Base-by-base conservation (phyloP, 2,113 vertebrate genomes). In the Misgurnus mizolepis region DNA sequence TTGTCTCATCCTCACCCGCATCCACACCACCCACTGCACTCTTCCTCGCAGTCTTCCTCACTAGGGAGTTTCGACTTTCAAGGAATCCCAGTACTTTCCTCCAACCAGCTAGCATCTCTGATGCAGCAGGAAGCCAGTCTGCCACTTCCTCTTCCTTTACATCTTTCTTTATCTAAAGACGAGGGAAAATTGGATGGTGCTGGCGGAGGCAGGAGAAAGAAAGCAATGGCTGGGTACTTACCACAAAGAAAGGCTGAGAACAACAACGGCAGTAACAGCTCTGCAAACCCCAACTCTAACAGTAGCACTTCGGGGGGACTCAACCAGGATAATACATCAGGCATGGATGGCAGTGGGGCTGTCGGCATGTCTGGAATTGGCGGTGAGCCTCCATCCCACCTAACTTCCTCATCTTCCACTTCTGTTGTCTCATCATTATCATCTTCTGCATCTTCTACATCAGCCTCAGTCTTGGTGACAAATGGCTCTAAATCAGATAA, bases 211-310 rank as follows among this genome's bases (percentile, higher is more conserved):
- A 91, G 93, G 82, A 92, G 93, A 79, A 94, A 94, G 86, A 94
- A 94, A 88, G 93, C 93, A 7, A 94, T 94, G 93, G 92, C 93
- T 7, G 93, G 93, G 41, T 94, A 94, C 86, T 87, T 94, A 84
- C 93, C 93, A 43, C 93, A 94, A 79, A 92, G 93, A 87, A 94
- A 94, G 87, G 85, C 89, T 70, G 93, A 94, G 10, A 87, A 78
- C 66, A 78, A 8, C 70, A 90, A 78, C 86, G 90, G 80, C 80
- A 89, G 85, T 82, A 82, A 79, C 75, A 89, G 83, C 76, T 79
- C 82, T 86, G 88, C 87, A 85, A 93, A 94, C 84, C 89, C 91
- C 7, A 91, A 85, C 79, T 61, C 83, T 43, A 88, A 84, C 84
- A 90, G 86, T 89, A 91, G 84, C 88, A 91, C 89, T 75, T 87